These are phyloP conservation scores for Notodonta ziczac DNA, from an alignment of 2,888 invertebrate species.

Conservation along the genomic window DNA sequence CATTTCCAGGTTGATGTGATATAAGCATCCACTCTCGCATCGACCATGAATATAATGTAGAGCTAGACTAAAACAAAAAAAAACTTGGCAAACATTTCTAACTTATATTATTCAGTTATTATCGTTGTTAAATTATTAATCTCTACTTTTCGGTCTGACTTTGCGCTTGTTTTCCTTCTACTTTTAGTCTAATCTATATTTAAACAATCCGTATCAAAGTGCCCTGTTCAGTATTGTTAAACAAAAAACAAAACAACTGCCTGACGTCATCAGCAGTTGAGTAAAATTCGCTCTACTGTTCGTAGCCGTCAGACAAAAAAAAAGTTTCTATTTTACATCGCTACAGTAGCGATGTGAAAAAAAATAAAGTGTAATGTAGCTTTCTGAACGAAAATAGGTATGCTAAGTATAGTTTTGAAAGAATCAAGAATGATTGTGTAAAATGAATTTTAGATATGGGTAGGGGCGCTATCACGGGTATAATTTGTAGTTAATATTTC, in stretches of 20 bases:
- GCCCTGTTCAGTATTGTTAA: neutral
- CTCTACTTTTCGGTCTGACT: neutral
- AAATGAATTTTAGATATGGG: too few relatives aligned
- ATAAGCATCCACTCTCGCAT: too few relatives aligned
- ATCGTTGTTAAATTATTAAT: too few relatives aligned
- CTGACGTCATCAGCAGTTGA: slow-evolving; percentile 2
- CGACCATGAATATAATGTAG: too few relatives aligned
- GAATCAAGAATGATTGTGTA: neutral
- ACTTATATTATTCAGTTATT: too few relatives aligned
- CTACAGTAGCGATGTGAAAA: neutral
- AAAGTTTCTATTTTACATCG: slow-evolving; percentile 6
- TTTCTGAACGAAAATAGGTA: slow-evolving; percentile 7
- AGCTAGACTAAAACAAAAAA: too few relatives aligned
- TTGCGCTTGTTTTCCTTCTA: neutral
- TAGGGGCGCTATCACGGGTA: too few relatives aligned
- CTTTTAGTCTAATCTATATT: neutral
- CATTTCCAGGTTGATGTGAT: too few relatives aligned
- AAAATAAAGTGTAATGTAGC: neutral
- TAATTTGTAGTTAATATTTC: too few relatives aligned
- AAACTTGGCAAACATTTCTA: too few relatives aligned
- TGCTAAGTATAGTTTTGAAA: slow-evolving; percentile 4
- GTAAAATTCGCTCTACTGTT: slow-evolving; percentile 1
- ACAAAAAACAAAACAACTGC: neutral
- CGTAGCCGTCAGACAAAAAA: neutral
- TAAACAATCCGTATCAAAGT: neutral